Conservation (phyloP, 2,113 vertebrate genomes). For the Ahaetulla prasina region DNA sequence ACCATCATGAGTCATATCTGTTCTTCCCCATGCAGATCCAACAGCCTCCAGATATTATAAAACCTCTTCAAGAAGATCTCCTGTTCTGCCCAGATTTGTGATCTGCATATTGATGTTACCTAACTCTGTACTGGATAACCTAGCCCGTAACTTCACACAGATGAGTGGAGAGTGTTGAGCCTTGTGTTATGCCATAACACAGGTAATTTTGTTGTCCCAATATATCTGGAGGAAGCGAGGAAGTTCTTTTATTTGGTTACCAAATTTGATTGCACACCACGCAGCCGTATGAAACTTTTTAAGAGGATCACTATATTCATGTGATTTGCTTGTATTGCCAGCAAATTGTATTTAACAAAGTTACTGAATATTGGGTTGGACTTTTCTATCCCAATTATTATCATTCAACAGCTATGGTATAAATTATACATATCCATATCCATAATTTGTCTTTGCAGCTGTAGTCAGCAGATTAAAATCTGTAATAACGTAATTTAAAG, state of each 20-base stretch:
- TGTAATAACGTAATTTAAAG: background rate
- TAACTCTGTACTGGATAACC: background rate
- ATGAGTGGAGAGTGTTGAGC: background rate
- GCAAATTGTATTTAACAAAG: background rate
- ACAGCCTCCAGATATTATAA: background rate
- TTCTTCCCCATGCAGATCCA: background rate
- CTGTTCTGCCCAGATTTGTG: background rate
- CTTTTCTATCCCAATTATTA: background rate
- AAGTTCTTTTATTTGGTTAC: background rate
- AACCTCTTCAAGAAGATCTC: background rate
- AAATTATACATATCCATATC: background rate
- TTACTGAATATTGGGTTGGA: background rate
- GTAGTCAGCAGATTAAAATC: background rate
- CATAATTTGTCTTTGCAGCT: background rate
- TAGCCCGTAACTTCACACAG: background rate
- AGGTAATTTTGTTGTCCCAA: background rate
- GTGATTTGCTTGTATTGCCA: background rate
- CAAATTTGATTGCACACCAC: background rate
- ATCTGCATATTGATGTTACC: background rate
- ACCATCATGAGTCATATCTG: background rate
- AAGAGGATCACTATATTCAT: background rate
- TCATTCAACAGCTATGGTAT: background rate
- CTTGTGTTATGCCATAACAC: background rate
- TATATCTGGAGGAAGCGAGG: background rate
- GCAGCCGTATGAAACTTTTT: background rate